Conservation (phyloP, 2,888 invertebrate genomes). For the Leptura quadrifasciata region DNA sequence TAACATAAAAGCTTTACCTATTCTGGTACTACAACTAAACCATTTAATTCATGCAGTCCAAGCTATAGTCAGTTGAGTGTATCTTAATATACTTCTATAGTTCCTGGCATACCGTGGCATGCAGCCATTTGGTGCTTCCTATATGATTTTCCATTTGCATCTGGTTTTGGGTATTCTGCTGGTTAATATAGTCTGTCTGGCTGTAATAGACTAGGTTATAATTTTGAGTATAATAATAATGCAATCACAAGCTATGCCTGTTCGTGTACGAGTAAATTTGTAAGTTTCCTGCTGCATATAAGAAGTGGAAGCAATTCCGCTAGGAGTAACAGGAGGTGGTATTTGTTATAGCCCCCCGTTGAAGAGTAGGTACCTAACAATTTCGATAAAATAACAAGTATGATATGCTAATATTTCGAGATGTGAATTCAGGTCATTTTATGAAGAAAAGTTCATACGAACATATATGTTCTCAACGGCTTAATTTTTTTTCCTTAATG, state of each 20-base stretch:
- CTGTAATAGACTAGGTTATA: constrained; percentile 67
- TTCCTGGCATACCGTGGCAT: constrained; percentile 64
- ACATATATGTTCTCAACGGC: no score
- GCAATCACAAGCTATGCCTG: constrained; percentile 67
- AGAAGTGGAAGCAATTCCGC: constrained; percentile 77
- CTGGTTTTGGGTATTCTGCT: constrained; percentile 64
- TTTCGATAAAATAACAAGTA: no score
- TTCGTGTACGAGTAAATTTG: constrained; percentile 70
- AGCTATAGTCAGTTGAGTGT: constrained; percentile 57
- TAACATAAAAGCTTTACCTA: no score
- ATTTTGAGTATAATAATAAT: constrained; percentile 69
- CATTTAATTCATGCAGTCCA: no score
- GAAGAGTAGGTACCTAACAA: no score
- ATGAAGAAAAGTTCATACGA: no score
- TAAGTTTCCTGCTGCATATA: no score
- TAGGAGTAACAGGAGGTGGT: constrained; percentile 87
- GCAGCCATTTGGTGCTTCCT: constrained; percentile 67
- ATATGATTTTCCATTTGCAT: constrained; percentile 70
- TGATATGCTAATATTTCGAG: no score
- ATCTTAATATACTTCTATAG: constrained; percentile 68
- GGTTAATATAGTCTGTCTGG: constrained; percentile 70
- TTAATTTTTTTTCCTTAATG: no score
- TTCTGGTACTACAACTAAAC: no score
- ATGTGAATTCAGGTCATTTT: no score
- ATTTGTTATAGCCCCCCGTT: no score